A percentile compares a stretch with the other conserved stretches of the same genome.
phyloP scores from a whole-genome alignment of 2,113 vertebrate genomes.

The Regulus satrapa region DNA sequence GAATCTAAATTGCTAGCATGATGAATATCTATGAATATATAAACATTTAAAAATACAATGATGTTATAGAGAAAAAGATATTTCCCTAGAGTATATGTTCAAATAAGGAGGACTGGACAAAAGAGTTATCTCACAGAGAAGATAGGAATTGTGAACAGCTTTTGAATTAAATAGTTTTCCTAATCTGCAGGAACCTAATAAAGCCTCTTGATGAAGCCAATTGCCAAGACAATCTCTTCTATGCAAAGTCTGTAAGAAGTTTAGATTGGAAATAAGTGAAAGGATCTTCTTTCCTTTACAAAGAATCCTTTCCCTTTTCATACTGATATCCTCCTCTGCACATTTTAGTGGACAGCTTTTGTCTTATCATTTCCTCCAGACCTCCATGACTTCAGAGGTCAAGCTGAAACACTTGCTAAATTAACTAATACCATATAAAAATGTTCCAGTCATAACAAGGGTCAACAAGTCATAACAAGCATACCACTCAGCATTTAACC shows the following conservation, averaged over 20 bases:
- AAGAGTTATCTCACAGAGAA: background rate
- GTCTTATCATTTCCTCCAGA: background rate
- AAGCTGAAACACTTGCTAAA: background rate
- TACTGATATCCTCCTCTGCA: background rate
- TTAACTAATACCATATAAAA: background rate
- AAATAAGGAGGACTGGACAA: background rate
- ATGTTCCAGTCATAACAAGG: background rate
- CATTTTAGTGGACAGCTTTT: background rate
- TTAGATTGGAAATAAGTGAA: background rate
- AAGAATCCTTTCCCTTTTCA: background rate
- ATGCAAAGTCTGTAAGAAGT: background rate
- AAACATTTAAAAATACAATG: background rate
- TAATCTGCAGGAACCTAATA: slow-evolving; percentile 14
- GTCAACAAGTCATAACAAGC: too few species aligned
- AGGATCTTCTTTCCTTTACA: background rate
- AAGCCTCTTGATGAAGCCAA: background rate
- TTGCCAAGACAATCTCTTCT: background rate
- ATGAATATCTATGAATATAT: slow-evolving; percentile 25
- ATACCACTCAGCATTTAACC: too few species aligned
- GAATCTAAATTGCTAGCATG: background rate
- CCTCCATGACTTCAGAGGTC: background rate
- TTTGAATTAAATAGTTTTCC: slow-evolving; percentile 23
- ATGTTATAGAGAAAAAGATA: slow-evolving; percentile 6
- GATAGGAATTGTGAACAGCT: background rate
- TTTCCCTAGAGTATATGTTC: slow-evolving; percentile 7